Percentiles rank a stretch among this genome's conserved stretches.
Conservation (phyloP, 2,113 vertebrate species). For the human region GRCh38 chr6:125550001-125550500, state of each 20-base stretch:
- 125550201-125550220: neutral
- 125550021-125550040: neutral
- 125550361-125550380: constrained; percentile 54
- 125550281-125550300: neutral
- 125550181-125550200: neutral
- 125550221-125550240: neutral
- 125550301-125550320: neutral
- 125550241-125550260: neutral
- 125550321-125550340: constrained; percentile 27
- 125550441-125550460: constrained; percentile 68
- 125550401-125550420: constrained; percentile 60
- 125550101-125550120: neutral
- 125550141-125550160: neutral
- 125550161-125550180: neutral
- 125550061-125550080: neutral
- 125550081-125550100: neutral
- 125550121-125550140: neutral
- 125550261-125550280: neutral
- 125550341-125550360: constrained; percentile 43
- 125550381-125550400: neutral
- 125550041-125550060: neutral
- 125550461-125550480: constrained; percentile 32
- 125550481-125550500: neutral
- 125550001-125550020: neutral
- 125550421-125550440: constrained; percentile 55